Base-by-base conservation (phyloP, 2,888 invertebrate species). In the Amiota mariae region DNA sequence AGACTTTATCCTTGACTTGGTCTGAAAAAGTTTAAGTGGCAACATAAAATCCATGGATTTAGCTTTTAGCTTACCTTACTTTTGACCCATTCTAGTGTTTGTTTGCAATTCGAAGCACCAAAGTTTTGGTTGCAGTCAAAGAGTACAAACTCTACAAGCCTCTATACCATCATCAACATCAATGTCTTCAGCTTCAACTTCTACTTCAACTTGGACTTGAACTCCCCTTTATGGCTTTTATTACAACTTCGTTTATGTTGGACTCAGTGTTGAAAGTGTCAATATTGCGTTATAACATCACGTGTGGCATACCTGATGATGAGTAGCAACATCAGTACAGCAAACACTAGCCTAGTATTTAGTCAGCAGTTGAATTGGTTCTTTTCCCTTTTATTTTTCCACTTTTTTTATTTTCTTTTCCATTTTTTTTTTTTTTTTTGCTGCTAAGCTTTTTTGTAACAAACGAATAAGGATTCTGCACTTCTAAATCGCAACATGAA, bases 11-110 rank as follows among this genome's bases (percentile, higher is more conserved):
- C 73, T 78, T 47, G 72, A 63, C 70, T 73, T 81, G 78, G 87
- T 87, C 87, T 82, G 85, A 87, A 85, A 85, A 86, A 87, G 86
- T 87, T 86, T 85, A 87, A 86, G 86, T 87, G 86, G 87, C 86
- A 80, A 80, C 81, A 82, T 79, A 84, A 86, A 85, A 84, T 85
- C 85, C 85, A 78, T 77, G 85, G 86, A 87, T 86, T 86, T 87
- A 84, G 77, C 84, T 84, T 81, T 82, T 85, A 59, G 59, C 36
- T 63, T 36, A 36, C 12, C 46, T 63, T 54, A n/a, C n/a, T 54
- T 54, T 54, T 54, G 54, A 12, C 54, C n/a, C n/a, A 54, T n/a
- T 54, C 54, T 54, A n/a, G 54, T 54, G 3, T 54, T n/a, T 54
- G 54, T 54, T 54, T 54, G n/a, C n/a, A 12, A 54, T n/a, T 59